These are phyloP conservation scores for Hirudinaria manillensis DNA, from an alignment of 2,888 invertebrate species.

Conservation along the genomic window DNA sequence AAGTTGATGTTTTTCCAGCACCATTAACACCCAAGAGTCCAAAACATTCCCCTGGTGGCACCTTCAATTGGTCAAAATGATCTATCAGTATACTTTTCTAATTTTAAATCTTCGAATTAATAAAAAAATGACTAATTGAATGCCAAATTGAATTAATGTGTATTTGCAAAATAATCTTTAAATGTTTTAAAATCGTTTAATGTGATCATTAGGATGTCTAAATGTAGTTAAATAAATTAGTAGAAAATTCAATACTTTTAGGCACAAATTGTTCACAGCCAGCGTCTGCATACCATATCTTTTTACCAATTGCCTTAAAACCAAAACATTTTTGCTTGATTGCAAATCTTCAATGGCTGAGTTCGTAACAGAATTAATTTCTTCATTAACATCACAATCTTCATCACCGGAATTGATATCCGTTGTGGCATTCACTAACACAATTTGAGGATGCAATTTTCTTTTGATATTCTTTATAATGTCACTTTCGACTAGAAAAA, in stretches of 20 bases:
- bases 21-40: conserved; percentile 64
- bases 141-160: no score
- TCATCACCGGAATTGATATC: conserved; percentile 37
- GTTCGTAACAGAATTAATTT: conserved; percentile 49
- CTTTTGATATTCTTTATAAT: conserved; percentile 40
- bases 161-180: no score
- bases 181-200: no score
- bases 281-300: conserved; percentile 63
- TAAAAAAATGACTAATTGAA: no score
- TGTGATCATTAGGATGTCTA: no score
- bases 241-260: conserved; percentile 57
- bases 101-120: no score
- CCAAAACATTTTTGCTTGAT: conserved; percentile 54
- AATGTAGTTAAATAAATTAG: no score
- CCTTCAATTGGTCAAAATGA: conserved; percentile 41
- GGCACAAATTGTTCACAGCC: conserved; percentile 71
- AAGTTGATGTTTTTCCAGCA: conserved; percentile 66
- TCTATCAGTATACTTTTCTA: no score
- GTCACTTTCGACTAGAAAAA: conserved; percentile 63
- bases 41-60: conserved; percentile 67
- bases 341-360: conserved; percentile 34
- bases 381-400: conserved; percentile 52
- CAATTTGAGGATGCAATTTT: conserved; percentile 32
- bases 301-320: conserved; percentile 66
- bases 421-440: conserved; percentile 5